Conservation (phyloP, 2,797 vertebrate species). For the Scomberomorus guttatus region DNA sequence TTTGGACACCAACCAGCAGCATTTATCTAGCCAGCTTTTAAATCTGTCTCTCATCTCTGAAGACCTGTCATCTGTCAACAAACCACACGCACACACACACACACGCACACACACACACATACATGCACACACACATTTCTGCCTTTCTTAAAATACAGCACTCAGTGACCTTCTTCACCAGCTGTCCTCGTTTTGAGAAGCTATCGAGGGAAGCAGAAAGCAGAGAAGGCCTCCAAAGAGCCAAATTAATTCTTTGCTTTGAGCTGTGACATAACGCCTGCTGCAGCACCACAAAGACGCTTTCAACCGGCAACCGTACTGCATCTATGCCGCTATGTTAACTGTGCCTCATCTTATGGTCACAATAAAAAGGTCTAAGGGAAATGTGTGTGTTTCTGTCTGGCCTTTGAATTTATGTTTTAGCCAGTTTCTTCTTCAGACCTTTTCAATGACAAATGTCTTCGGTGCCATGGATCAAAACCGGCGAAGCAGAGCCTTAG, state of each 20-base stretch:
- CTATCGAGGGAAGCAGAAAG: slow-evolving; percentile 80
- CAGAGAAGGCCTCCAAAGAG: slow-evolving; percentile 75
- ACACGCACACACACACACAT: slow-evolving; percentile 37
- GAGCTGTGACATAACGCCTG: slow-evolving; percentile 71
- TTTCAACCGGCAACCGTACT: slow-evolving; percentile 7
- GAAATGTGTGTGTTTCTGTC: neutral
- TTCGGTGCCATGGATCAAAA: neutral
- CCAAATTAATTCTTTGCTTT: slow-evolving; percentile 79
- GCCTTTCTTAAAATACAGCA: slow-evolving; percentile 85
- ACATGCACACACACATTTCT: slow-evolving; percentile 53
- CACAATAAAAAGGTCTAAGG: neutral
- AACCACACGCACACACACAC: slow-evolving; percentile 48
- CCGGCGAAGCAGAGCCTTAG: neutral
- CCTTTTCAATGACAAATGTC: neutral
- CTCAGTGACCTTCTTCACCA: slow-evolving; percentile 86
- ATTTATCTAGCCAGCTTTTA: slow-evolving; percentile 48
- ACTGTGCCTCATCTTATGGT: neutral
- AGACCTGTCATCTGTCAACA: slow-evolving; percentile 83
- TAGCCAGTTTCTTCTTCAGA: neutral
- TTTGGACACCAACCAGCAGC: slow-evolving; percentile 54
- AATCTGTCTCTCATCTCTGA: slow-evolving; percentile 77
- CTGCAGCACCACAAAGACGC: slow-evolving; percentile 46
- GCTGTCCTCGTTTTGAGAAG: slow-evolving; percentile 85
- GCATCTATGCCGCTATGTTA: slow-evolving; percentile 2
- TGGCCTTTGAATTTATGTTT: slow-evolving; percentile 9